Base-by-base conservation (phyloP, 1,140 invertebrate genomes). In the Phenacoccus solenopsis region DNA sequence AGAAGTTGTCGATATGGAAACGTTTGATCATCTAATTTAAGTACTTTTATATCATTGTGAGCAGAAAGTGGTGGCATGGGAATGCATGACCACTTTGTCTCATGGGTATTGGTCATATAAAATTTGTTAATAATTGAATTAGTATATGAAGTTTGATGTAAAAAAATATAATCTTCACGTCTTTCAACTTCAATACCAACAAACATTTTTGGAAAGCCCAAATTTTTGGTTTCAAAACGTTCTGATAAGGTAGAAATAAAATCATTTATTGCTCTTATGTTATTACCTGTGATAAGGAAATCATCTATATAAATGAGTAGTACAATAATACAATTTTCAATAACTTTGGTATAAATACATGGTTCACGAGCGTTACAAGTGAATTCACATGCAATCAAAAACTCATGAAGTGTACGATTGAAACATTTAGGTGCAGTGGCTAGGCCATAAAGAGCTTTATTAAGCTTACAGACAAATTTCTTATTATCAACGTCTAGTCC, bases 241-340 rank as follows among this genome's bases (percentile, higher is more conserved):
- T 74, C 35, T 56, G 35, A 32, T 13, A 49, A 21, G 2, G 25
- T 49, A 27, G 24, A n/a, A 21, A 5, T 9, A n/a, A 80, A 73
- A 16, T 71, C 7, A 13, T 72, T 67, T 49, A 78, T 72, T 57
- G 71, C 73, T n/a, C 68, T 67, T 32, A 28, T 28, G 25, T 71
- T 57, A 22, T 56, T 72, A 1, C 73, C 74, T 0, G 72, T 69
- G 25, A 79, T 56, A 27, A 80, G 27, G 16, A 74, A 74, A 74
- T 80, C 78, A 73, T 81, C 79, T 0, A 80, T 77, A 74, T 79
- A 77, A 0, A 77, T 59, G 10, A 72, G 67, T 10, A 78, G 10
- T 20, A 76, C 25, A 0, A 76, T 21, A 9, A 24, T 12, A 22
- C 7, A 16, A 49, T 28, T 38, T 13, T 24, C 59, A 24, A 16